phyloP scores from a whole-genome alignment of 2,113 vertebrate genomes.

The Tachuris rubrigastra region DNA sequence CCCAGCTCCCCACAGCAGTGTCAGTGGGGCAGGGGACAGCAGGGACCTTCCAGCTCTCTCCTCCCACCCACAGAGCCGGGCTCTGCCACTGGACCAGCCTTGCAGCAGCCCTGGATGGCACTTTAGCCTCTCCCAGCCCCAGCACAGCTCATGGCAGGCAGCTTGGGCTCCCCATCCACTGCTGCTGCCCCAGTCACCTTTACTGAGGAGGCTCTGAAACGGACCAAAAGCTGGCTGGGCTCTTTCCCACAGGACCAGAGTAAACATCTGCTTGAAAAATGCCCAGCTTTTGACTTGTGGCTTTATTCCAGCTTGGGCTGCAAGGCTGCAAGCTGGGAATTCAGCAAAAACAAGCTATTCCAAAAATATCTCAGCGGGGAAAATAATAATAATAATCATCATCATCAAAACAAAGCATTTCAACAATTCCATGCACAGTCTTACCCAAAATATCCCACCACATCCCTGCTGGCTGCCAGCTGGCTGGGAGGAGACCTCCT shows the following conservation, averaged over 20 bases:
- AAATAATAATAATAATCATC: background rate
- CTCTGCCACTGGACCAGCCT: background rate
- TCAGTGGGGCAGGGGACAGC: background rate
- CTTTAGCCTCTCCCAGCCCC: background rate
- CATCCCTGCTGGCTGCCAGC: background rate
- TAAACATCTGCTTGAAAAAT: constrained; percentile 30
- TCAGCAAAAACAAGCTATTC: constrained; percentile 32
- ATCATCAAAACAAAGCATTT: constrained; percentile 51
- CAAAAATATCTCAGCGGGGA: constrained; percentile 4
- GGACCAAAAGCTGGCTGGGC: background rate
- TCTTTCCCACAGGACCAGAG: background rate
- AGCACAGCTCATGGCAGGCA: background rate
- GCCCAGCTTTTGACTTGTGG: constrained; percentile 18
- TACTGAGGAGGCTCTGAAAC: background rate
- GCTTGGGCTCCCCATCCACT: background rate
- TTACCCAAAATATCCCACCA: constrained; percentile 23
- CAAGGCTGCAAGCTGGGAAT: constrained; percentile 29
- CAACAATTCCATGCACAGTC: constrained; percentile 21
- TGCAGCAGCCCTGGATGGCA: background rate
- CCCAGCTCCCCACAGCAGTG: fast-evolving
- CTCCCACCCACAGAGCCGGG: background rate
- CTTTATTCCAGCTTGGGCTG: constrained; percentile 19
- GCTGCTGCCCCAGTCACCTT: background rate
- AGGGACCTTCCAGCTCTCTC: background rate
- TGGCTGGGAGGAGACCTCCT: background rate